phyloP scores from a whole-genome alignment of 2,113 vertebrate species.

The Platysternon megacephalum region DNA sequence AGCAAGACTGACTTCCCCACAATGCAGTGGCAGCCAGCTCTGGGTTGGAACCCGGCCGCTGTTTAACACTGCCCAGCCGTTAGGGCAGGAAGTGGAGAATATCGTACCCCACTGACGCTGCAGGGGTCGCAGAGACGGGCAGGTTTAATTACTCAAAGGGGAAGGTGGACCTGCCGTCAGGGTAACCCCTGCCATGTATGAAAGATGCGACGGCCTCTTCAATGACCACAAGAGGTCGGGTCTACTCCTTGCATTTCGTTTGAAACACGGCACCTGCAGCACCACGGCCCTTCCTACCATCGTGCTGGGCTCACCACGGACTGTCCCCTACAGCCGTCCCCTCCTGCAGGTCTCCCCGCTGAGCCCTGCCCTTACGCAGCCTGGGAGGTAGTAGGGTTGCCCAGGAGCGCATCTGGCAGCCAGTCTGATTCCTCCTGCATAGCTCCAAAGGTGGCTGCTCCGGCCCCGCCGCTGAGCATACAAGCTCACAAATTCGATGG shows the following conservation, averaged over 20 bases:
- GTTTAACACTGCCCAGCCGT: not conserved
- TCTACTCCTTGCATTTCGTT: not conserved
- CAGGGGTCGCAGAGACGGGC: too few relatives aligned
- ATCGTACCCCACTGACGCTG: too few relatives aligned
- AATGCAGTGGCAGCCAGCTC: not conserved
- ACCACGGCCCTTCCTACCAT: not conserved
- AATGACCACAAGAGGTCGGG: not conserved
- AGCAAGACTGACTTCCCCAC: not conserved
- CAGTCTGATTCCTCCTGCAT: not conserved
- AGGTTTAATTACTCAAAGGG: not conserved
- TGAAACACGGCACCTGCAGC: not conserved
- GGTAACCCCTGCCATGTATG: not conserved
- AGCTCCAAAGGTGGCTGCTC: not conserved
- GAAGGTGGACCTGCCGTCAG: not conserved
- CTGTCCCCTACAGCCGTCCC: fast-evolving
- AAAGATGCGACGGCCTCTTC: not conserved
- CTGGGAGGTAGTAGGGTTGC: too few relatives aligned
- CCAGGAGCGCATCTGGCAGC: too few relatives aligned
- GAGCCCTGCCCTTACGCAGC: not conserved
- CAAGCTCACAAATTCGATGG: not conserved
- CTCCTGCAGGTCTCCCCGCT: fast-evolving
- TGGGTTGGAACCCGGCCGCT: not conserved
- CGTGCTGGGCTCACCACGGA: fast-evolving
- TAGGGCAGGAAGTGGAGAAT: not conserved
- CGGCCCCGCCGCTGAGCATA: not conserved